A percentile compares a stretch with the other conserved stretches of the same genome.
Conservation (phyloP, 30 jellyfish, hydroid and myxozoan species). For the Pseudorhiza aurosa region DNA sequence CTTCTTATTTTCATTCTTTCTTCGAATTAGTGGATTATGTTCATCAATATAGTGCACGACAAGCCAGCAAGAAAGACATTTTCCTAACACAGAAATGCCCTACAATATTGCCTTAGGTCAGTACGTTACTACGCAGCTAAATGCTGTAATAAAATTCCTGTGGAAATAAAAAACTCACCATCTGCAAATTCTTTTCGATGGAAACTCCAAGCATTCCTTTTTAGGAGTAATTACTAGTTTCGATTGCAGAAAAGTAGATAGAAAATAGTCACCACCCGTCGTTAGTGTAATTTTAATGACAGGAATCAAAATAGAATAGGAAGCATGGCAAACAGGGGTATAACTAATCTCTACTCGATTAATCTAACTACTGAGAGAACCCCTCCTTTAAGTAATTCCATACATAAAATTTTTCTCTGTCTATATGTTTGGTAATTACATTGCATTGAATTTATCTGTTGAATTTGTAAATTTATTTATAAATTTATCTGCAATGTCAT, state of each 20-base stretch:
- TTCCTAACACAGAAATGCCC: too few relatives aligned
- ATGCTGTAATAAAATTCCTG: too few relatives aligned
- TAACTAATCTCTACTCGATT: conserved; percentile 39
- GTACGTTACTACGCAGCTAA: too few relatives aligned
- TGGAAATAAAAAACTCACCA: conserved; percentile 12
- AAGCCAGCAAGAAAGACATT: too few relatives aligned
- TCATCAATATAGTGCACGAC: too few relatives aligned
- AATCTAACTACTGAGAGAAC: conserved; percentile 46
- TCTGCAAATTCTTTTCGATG: conserved; percentile 9
- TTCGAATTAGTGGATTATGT: too few relatives aligned
- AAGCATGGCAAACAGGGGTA: conserved; percentile 18
- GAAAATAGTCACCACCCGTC: conserved; percentile 35
- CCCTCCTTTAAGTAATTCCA: conserved; percentile 37
- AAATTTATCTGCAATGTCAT: too few relatives aligned
- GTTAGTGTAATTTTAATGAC: conserved; percentile 19
- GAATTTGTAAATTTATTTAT: too few relatives aligned
- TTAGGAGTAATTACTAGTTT: conserved; percentile 9
- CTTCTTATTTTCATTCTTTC: too few relatives aligned
- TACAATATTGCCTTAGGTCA: too few relatives aligned
- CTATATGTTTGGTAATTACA: conserved; percentile 11
- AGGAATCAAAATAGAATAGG: conserved; percentile 19
- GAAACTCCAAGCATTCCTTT: conserved; percentile 11
- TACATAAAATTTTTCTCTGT: conserved; percentile 17
- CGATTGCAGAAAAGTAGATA: conserved; percentile 11
- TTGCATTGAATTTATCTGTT: neutral